A percentile compares a stretch with the other conserved stretches of the same genome.
These are phyloP conservation scores for Nephila pilipes DNA, from an alignment of 1,140 invertebrate genomes.

Conservation along the genomic window DNA sequence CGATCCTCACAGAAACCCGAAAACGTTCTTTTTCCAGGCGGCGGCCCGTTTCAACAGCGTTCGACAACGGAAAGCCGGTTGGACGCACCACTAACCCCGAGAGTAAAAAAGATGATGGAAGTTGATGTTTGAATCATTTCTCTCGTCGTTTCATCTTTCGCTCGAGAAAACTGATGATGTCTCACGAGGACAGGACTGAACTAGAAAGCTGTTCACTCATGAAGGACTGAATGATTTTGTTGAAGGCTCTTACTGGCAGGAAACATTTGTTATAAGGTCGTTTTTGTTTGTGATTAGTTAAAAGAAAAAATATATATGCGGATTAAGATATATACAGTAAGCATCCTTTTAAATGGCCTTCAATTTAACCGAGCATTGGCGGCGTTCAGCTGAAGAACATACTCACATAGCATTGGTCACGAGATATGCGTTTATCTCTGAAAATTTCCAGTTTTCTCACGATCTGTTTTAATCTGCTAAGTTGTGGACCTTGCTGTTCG, in stretches of 20 bases:
- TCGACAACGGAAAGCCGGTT: slow-evolving; percentile 28
- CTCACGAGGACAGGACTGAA: background rate
- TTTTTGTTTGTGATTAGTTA: background rate
- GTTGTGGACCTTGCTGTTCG: too few species aligned
- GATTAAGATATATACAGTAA: too few species aligned
- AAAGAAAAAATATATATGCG: too few species aligned
- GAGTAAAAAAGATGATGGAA: background rate
- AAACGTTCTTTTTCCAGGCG: background rate
- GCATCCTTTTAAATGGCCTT: too few species aligned
- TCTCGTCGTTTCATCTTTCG: background rate
- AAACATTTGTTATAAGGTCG: background rate
- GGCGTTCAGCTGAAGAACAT: too few species aligned
- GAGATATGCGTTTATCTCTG: too few species aligned
- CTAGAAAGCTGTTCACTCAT: background rate
- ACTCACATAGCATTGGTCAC: too few species aligned
- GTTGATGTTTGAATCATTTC: slow-evolving; percentile 46
- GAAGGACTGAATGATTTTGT: background rate
- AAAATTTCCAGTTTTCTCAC: too few species aligned
- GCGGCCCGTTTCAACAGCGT: background rate
- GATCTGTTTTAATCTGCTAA: too few species aligned
- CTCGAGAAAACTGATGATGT: slow-evolving; percentile 18
- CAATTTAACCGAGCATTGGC: too few species aligned
- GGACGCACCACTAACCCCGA: slow-evolving; percentile 53
- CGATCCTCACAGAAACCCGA: slow-evolving; percentile 3
- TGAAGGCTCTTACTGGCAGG: background rate